Percentiles rank a stretch among this genome's conserved stretches.
Evolutionary conservation across 2,888 invertebrate species (phyloP).

Genomic region (Campaea margaritaria): DNA sequence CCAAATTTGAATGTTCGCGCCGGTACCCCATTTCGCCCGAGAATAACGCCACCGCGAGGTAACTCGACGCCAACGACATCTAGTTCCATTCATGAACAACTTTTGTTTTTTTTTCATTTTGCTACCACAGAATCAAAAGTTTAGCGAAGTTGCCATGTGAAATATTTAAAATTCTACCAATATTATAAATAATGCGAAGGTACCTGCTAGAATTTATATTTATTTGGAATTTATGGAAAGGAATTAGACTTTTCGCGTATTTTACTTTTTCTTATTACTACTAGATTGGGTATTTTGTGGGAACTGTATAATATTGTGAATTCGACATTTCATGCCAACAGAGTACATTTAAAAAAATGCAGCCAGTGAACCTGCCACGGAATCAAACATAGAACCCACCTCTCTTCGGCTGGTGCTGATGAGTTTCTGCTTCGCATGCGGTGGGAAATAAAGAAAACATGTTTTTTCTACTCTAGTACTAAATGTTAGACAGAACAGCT

Average conservation of each 20-base stretch:
- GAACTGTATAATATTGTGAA: too few relatives aligned
- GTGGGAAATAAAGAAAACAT: conserved; percentile 62
- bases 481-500: conserved; percentile 9
- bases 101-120: neutral
- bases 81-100: conserved; percentile 9
- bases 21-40: neutral
- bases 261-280: too few relatives aligned
- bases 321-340: too few relatives aligned
- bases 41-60: conserved; percentile 9
- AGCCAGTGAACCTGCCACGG: conserved; percentile 26
- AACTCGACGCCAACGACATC: conserved; percentile 19
- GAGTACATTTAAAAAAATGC: too few relatives aligned
- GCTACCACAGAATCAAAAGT: too few relatives aligned
- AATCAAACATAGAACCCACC: conserved; percentile 63
- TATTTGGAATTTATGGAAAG: too few relatives aligned
- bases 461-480: conserved; percentile 56
- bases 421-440: conserved; percentile 75
- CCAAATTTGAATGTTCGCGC: neutral
- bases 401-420: conserved; percentile 72
- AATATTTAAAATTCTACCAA: too few relatives aligned
- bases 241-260: too few relatives aligned
- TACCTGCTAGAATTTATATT: too few relatives aligned
- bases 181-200: too few relatives aligned
- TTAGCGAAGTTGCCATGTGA: too few relatives aligned
- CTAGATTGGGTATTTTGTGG: too few relatives aligned